Evolutionary conservation across 92 coral and sea anemone genomes (phyloP), one percentile per base, ranked within the genome.

Genomic region (Plumapathes pennacea): DNA sequence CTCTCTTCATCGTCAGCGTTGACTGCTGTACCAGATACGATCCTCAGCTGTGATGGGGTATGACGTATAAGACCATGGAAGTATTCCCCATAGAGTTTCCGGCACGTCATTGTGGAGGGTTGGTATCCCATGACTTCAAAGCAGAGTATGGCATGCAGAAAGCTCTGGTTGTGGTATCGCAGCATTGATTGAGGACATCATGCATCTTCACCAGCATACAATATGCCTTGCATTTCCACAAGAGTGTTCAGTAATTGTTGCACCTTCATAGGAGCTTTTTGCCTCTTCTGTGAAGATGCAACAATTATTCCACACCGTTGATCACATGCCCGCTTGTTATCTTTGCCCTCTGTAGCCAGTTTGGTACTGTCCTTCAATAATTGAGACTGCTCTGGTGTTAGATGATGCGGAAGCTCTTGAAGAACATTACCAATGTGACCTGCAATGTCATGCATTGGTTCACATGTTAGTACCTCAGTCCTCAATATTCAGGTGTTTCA

Each of bases 11-110:
- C 72, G 11, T n/a, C n/a, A n/a, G n/a, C n/a, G n/a, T n/a, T n/a
- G n/a, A n/a, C n/a, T n/a, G n/a, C n/a, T n/a, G n/a, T n/a, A n/a
- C n/a, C n/a, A n/a, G n/a, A n/a, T n/a, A 46, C 62, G 28, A 78
- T 44, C 20, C 80, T 71, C 25, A 53, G 49, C 23, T 71, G 85
- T 9, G 64, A 29, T 0, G 80, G 55, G 18, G 79, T 60, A 36
- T 71, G 85, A 1, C 57, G n/a, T n/a, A n/a, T n/a, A n/a, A n/a
- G n/a, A n/a, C n/a, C n/a, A n/a, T n/a, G n/a, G n/a, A n/a, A n/a
- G 53, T 72, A 72, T 10, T 48, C 69, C 5, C 85, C 85, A 59
- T 36, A 78, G 27, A 78, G 19, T 23, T 45, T 65, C 33, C 79
- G 59, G 0, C 38, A 2, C 31, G 79, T 60, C 45, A 78, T 29